Base-by-base conservation (phyloP, 1,140 invertebrate genomes). In the Trypoxylus dichotomus region DNA sequence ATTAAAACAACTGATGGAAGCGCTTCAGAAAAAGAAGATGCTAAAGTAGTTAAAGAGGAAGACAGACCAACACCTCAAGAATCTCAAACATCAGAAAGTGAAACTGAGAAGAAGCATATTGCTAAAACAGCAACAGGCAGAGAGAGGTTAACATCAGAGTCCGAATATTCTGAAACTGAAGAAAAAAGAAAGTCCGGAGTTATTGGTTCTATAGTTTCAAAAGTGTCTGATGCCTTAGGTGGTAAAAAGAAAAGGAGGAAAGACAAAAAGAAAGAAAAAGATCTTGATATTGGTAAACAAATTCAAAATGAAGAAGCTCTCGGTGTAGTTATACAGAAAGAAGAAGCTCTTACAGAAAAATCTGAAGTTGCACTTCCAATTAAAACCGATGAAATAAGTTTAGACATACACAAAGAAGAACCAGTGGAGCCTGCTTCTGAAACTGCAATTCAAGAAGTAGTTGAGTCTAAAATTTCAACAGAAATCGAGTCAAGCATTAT, bases 121-220 rank as follows among this genome's bases (percentile, higher is more conserved):
- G 60, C 7, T 13, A 58, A 58, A 13, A 58, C 7, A 2, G 11
- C 60, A 13, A 10, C 19, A 74, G 24, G 10, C 60, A 74, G 76
- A 60, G 25, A 76, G 43, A 75, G 68, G 41, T 78, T 75, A 54
- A 75, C 74, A 42, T 75, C 74, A 27, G 74, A 80, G 77, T 79
- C 77, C 42, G 78, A 81, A 72, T 77, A 77, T 63, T 77, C 81
- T 41, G 78, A 77, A 37, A 47, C 78, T 47, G 63, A 77, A 74
- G 76, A 76, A 63, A 41, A 80, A 54, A 42, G 79, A n/a, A 80
- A 79, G 77, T 77, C 81, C 0, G 79, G 82, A 15, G 77, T 84
- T n/a, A 81, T 84, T 41, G 79, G 78, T 47, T 79, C 80, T 24
- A 80, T 84, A n/a, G 79, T 81, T 6, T 79, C 80, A 10, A 84